Evolutionary conservation across 92 coral and sea anemone genomes (phyloP), one percentile per base, ranked within the genome.

Genomic region (Ricordea florida): DNA sequence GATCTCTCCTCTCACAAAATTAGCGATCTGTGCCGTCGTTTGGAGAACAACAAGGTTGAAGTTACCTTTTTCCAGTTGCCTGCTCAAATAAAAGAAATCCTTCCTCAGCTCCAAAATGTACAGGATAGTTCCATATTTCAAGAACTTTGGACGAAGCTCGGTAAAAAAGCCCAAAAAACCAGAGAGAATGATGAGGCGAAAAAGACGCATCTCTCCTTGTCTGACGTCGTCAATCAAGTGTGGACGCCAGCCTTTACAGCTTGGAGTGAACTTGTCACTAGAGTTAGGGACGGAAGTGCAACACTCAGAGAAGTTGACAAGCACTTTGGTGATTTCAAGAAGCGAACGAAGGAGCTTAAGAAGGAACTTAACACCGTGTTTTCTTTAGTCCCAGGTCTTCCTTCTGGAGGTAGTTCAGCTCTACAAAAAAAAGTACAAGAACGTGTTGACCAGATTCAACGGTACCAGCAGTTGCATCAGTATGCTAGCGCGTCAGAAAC

Each of bases 401-500:
- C 42, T 1, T 3, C 22, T 0, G 18, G 2, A 7, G 9, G 8
- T 2, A 3, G 5, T 5, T 24, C 2, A 11, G 10, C 9, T 25
- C 10, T 25, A 3, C 26, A 61, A 33, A 2, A 0, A 20, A 35
- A 10, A 13, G 57, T 29, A 3, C 32, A n/a, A 0, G 10, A 38
- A 21, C 77, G 92, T 23, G 64, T 67, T 0, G 6, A 28, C 17
- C 87, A 92, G 77, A 85, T 89, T 3, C 66, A 29, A 17, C 76
- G 55, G 2, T 92, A 89, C 60, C 79, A 61, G n/a, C 62, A 87
- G n/a, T 78, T 89, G 37, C 75, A 60, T 51, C 49, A 83, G 20
- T 77, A 83, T 37, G 57, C 65, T 3, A 55, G 29, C 16, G 92
- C 98, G 3, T 86, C 92, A 46, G 62, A 66, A 16, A 81, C 84